A percentile compares a stretch with the other conserved stretches of the same genome.
phyloP scores from a whole-genome alignment of 2,888 invertebrate species.

The Bibio marci region DNA sequence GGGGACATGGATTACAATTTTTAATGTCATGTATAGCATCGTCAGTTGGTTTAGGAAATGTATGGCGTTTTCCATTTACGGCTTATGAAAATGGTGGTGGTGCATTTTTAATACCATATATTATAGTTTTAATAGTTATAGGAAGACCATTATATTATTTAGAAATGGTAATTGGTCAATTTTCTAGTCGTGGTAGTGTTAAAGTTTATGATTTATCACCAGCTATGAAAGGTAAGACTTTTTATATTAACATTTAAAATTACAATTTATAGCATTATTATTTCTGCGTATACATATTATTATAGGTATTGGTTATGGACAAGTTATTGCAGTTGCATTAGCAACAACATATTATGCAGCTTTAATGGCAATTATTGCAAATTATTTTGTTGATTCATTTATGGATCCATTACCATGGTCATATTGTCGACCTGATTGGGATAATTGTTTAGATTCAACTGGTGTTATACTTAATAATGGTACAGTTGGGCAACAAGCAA shows the following conservation, averaged over 20 bases:
- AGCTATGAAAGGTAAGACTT: constrained; percentile 43
- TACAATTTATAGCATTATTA: too few relatives aligned
- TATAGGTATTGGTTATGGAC: constrained; percentile 38
- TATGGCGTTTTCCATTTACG: constrained; percentile 48
- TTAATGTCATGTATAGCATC: constrained; percentile 31
- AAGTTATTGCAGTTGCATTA: constrained; percentile 34
- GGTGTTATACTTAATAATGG: background rate
- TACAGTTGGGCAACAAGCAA: too few relatives aligned
- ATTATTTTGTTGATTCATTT: constrained; percentile 45
- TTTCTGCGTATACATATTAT: background rate
- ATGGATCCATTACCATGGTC: constrained; percentile 43
- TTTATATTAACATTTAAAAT: too few relatives aligned
- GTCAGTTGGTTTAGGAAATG: constrained; percentile 49
- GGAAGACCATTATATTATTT: constrained; percentile 55
- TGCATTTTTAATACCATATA: constrained; percentile 47
- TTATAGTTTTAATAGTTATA: constrained; percentile 42
- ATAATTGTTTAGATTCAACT: constrained; percentile 23
- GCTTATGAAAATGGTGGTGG: constrained; percentile 48
- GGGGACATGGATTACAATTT: constrained; percentile 29
- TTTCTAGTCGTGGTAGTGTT: constrained; percentile 49
- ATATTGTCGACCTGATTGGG: constrained; percentile 36
- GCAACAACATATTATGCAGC: constrained; percentile 49
- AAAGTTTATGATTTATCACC: constrained; percentile 49
- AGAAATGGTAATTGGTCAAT: constrained; percentile 59
- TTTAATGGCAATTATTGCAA: constrained; percentile 44